Conservation (phyloP, 2,797 vertebrate species). For the Taeniopygia guttata region DNA sequence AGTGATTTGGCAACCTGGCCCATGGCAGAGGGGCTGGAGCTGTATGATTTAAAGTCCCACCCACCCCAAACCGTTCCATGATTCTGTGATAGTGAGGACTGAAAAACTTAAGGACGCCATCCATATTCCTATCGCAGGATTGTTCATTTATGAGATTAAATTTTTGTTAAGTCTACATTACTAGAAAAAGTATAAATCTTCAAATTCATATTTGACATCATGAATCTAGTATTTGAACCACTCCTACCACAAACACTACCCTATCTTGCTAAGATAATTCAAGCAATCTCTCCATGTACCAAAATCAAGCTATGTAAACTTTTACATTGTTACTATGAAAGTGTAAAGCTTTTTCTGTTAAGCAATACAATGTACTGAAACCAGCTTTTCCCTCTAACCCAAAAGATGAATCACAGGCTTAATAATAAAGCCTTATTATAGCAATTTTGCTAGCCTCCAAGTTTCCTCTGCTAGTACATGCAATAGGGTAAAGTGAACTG, state of each 20-base stretch:
- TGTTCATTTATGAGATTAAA: background rate
- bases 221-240: background rate
- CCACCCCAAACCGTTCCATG: background rate
- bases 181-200: background rate
- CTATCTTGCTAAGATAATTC: background rate
- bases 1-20: background rate
- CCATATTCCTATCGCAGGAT: background rate
- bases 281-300: background rate
- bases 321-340: background rate
- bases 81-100: background rate
- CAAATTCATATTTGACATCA: background rate
- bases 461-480: background rate
- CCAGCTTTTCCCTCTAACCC: background rate
- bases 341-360: background rate
- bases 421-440: background rate
- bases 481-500: background rate
- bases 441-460: conserved; percentile 9
- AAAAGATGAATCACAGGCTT: conserved; percentile 23
- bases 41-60: background rate
- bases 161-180: background rate
- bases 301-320: background rate
- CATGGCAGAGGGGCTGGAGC: background rate
- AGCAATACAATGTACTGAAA: background rate
- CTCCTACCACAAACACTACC: background rate
- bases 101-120: background rate